Base-by-base conservation (phyloP, 2,113 vertebrate genomes). In the Suncus etruscus region DNA sequence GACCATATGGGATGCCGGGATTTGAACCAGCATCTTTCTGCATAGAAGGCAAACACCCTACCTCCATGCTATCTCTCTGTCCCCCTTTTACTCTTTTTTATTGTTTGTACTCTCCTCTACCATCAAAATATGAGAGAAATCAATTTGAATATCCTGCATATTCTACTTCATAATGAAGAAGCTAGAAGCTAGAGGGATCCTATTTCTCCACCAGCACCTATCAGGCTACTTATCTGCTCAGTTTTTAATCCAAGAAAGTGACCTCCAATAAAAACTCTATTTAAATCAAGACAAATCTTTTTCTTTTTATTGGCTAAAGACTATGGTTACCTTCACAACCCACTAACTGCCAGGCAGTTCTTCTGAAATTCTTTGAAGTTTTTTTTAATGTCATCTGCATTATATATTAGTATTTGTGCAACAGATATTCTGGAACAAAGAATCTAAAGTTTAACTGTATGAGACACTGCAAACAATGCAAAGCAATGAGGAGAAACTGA, bases 351-450 rank as follows among this genome's bases (percentile, higher is more conserved):
- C 58, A 1, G 9, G 78, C 65, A 22, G 88, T 85, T 83, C 16
- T 78, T 91, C 94, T 83, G 75, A 86, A 94, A 92, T 82, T 87
- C 94, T 95, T 95, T 48, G 73, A 87, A 54, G 51, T 94, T 72
- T 32, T 77, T 0, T 83, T 77, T 0, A 80, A 69, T 90, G 51
- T 77, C 89, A 93, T 88, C 79, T 82, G 47, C 87, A 94, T 94
- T 95, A 87, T 92, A 79, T 47, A 91, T 93, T 85, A 74, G 29
- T 81, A 92, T 79, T 73, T 89, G 92, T 75, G 68, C 74, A 89
- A 75, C 25, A 91, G 69, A 94, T 61, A 50, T 68, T 27, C 86
- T n/a, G 12, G 68, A 87, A 58, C n/a, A 77, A 15, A 95, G 50
- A 3, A 16, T 84, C 95, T 94, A 92, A 96, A 79, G 47, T 93